Base-by-base conservation (phyloP, 2,888 invertebrate genomes). In the Cynaeus angustus region DNA sequence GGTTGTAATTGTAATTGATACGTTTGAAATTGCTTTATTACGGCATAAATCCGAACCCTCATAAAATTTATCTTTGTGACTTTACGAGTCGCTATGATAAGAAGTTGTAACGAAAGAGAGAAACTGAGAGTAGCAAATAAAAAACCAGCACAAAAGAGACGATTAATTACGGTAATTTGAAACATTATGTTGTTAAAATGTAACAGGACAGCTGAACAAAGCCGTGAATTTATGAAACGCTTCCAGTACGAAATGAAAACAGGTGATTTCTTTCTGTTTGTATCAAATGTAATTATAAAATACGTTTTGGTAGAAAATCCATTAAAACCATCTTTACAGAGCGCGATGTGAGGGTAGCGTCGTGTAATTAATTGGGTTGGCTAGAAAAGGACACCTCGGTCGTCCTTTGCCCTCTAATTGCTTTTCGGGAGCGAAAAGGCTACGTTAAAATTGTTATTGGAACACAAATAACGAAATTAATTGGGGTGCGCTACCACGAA, bases 251-350 rank as follows among this genome's bases (percentile, higher is more conserved):
- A 43, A 64, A 64, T 64, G 50, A 64, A 64, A 64, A 64, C 64
- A 64, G 64, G 64, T 64, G 61, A 61, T 61, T 61, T 50, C 58
- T 43, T 43, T 58, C 30, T 33, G 55, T 41, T 12, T 61, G 33
- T 50, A 61, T 48, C 50, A 50, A 38, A 41, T 46, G 52, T 67
- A 67, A 67, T 67, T 67, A 67, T 67, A 59, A 67, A 59, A 67
- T 67, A 59, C 45, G 67, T 61, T 59, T 67, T 59, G 67, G 58
- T 59, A 50, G 59, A 67, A 67, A 67, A 67, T 67, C 67, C 67
- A 67, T 67, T 67, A 67, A 67, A 67, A 59, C 59, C 59, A 67
- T 58, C 67, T 67, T 59, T 38, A 59, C 67, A 61, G 50, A 61
- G 50, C 50, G 16, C 58, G 59, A 59, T 56, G 50, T 14, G 50